phyloP scores from a whole-genome alignment of 2,888 invertebrate species.

The Eupithecia centaureata region DNA sequence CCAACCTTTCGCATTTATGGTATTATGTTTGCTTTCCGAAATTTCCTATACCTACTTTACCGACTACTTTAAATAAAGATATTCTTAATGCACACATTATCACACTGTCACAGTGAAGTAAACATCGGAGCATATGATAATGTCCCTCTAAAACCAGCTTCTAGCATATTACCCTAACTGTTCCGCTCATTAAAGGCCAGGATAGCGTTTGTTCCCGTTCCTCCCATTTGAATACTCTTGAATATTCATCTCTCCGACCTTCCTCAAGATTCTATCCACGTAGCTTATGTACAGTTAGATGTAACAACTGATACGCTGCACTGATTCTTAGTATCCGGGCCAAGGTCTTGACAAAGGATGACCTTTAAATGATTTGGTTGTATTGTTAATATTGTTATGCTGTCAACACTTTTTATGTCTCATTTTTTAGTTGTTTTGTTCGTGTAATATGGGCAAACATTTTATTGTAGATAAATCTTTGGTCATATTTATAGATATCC shows the following conservation, averaged over 20 bases:
- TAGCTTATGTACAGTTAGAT: slow-evolving; percentile 39
- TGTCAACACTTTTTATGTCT: slow-evolving; percentile 6
- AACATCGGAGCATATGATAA: neutral
- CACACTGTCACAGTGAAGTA: no score
- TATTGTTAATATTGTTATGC: neutral
- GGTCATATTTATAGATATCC: no score
- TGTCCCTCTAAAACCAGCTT: neutral
- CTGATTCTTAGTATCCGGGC: slow-evolving; percentile 35
- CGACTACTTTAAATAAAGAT: no score
- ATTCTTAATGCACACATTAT: no score
- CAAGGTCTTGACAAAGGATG: slow-evolving; percentile 39
- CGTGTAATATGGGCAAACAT: neutral
- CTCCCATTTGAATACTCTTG: slow-evolving; percentile 26
- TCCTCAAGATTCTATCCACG: slow-evolving; percentile 35
- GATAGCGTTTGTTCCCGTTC: slow-evolving; percentile 16
- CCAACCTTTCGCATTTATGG: no score
- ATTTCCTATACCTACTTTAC: no score
- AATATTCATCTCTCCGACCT: slow-evolving; percentile 22
- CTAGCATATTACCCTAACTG: neutral
- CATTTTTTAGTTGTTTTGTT: neutral
- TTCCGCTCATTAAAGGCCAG: neutral
- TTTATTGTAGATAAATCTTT: no score
- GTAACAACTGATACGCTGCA: slow-evolving; percentile 30
- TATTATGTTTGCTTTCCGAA: no score
- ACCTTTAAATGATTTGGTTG: slow-evolving; percentile 21